phyloP scores from a whole-genome alignment of 2,888 invertebrate species.

The Trachelus iudaicus region DNA sequence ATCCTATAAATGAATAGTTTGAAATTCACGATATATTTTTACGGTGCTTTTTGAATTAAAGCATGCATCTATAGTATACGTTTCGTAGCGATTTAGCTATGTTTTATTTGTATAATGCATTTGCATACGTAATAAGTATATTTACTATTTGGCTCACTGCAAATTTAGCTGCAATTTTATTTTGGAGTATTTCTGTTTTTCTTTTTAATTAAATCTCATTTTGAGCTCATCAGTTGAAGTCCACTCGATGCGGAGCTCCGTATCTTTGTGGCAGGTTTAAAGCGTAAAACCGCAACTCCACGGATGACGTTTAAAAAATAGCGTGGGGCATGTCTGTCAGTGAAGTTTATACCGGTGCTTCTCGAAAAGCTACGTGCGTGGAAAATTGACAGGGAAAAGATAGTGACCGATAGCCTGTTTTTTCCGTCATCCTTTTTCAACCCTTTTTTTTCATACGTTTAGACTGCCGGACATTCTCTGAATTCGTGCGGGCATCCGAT shows the following conservation, averaged over 20 bases:
- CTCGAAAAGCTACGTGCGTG: neutral
- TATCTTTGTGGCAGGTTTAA: neutral
- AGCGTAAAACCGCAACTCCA: neutral
- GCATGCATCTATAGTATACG: neutral
- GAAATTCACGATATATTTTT: neutral
- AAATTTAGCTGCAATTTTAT: neutral
- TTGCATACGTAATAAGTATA: neutral
- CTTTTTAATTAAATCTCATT: neutral
- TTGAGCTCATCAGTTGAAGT: neutral
- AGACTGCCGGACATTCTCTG: neutral
- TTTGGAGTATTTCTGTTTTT: neutral
- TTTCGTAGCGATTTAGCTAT: neutral
- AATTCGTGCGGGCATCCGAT: neutral
- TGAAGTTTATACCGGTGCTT: neutral
- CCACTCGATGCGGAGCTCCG: neutral
- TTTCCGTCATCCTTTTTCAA: neutral
- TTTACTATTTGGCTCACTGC: neutral
- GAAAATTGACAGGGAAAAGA: neutral
- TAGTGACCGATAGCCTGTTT: neutral
- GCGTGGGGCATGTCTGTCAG: neutral
- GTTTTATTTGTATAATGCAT: neutral
- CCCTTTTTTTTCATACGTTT: neutral
- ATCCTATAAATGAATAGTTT: slow-evolving; percentile 12
- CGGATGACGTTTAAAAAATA: neutral
- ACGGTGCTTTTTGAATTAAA: neutral